Base-by-base conservation (phyloP, 2,797 vertebrate species). In the Channa striata region DNA sequence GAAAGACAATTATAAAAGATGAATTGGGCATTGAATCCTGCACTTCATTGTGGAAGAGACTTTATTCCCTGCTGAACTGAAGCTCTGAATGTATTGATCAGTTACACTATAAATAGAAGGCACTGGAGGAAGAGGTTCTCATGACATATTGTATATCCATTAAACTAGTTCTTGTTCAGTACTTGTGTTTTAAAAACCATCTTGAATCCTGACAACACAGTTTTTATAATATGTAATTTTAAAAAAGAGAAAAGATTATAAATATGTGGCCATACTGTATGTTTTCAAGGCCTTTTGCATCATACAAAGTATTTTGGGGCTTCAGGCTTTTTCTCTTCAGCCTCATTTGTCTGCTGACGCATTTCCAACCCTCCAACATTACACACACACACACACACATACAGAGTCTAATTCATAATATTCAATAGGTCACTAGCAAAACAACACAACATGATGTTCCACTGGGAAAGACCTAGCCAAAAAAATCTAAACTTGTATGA, bases 401-500 rank as follows among this genome's bases (percentile, higher is more conserved):
- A n/a, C n/a, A n/a, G n/a, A 37, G 34, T 56, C 33, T 20, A 36
- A 56, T 21, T 21, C 42, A 39, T 14, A 34, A 25, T 46, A 63
- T 68, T 72, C 17, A 66, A 34, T 25, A 19, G 8, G 25, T 40
- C 37, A 59, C 64, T 63, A 39, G 11, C 42, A 62, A 16, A 56
- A 49, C 19, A n/a, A 33, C 19, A 20, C 14, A n/a, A 56, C 25
- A 65, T 57, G 8, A 0, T 25, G 52, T 51, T 68, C 64, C 50
- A 53, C 3, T 17, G 4, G 19, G 20, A 40, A 43, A 57, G 42
- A 5, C 30, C 21, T 67, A 34, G 25, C 4, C 65, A 33, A 34
- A 40, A 25, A 63, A 54, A 21, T 33, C 23, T 68, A 17, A 4
- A 9, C 68, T 11, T 68, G 58, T 1, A 21, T 1, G 19, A 43